These are phyloP conservation scores for Macaria liturata DNA, from an alignment of 2,888 invertebrate genomes.

Conservation along the genomic window DNA sequence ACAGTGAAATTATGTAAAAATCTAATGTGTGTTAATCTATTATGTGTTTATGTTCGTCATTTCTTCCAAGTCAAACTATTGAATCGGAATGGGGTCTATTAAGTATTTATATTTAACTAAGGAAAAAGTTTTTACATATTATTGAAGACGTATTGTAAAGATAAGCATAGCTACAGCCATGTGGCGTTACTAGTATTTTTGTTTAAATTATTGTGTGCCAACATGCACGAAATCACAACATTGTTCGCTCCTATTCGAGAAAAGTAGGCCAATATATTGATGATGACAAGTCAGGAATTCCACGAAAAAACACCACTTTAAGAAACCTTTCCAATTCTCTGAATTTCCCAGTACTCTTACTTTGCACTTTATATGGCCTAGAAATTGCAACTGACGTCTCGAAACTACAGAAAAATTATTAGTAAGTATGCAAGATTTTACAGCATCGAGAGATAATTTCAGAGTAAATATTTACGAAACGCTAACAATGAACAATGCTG, in stretches of 20 bases:
- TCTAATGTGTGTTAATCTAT: too few relatives aligned
- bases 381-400: slow-evolving; percentile 25
- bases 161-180: too few relatives aligned
- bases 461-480: slow-evolving; percentile 35
- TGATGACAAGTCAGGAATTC: slow-evolving; percentile 24
- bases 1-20: too few relatives aligned
- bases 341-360: slow-evolving; percentile 26
- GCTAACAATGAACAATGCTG: slow-evolving; percentile 40
- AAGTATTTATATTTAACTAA: too few relatives aligned
- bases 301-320: slow-evolving; percentile 21
- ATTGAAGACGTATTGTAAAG: too few relatives aligned
- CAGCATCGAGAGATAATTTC: slow-evolving; percentile 30
- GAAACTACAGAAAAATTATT: too few relatives aligned
- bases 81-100: too few relatives aligned
- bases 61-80: too few relatives aligned
- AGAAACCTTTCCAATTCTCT: slow-evolving; percentile 25
- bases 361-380: slow-evolving; percentile 35
- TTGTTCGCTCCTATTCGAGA: slow-evolving; percentile 10
- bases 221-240: not conserved
- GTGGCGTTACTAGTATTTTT: too few relatives aligned
- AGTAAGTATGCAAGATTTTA: slow-evolving; percentile 29
- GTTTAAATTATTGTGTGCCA: too few relatives aligned
- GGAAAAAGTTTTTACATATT: too few relatives aligned
- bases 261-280: slow-evolving; percentile 26
- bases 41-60: too few relatives aligned